These are phyloP conservation scores for Drosophila lutescens DNA, from an alignment of 2,888 invertebrate species.

Conservation along the genomic window DNA sequence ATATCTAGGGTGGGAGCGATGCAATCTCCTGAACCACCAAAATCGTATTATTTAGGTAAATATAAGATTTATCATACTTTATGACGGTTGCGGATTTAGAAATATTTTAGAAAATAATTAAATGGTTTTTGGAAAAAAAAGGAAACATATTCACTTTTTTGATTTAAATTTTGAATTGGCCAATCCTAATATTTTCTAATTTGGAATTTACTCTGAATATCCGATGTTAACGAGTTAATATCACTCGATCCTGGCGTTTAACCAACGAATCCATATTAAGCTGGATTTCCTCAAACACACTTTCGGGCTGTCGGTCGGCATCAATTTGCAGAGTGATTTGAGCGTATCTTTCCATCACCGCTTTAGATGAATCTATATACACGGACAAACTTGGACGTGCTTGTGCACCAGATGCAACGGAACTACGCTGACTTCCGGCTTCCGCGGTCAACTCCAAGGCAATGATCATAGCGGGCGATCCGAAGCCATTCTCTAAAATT, in stretches of 20 bases:
- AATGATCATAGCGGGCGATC: conserved; percentile 88
- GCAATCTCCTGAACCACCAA: not conserved
- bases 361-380: conserved; percentile 93
- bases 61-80: not conserved
- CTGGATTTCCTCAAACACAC: conserved; percentile 90
- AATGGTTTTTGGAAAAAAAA: too few relatives aligned
- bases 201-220: not conserved
- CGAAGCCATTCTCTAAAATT: conserved; percentile 91
- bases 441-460: conserved; percentile 94
- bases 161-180: too few relatives aligned
- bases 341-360: conserved; percentile 92
- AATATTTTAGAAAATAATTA: too few relatives aligned
- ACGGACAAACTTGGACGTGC: conserved; percentile 84
- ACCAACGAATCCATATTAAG: conserved; percentile 86
- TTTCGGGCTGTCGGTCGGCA: conserved; percentile 90
- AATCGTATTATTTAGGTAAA: not conserved
- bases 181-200: too few relatives aligned
- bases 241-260: conserved; percentile 45
- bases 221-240: not conserved
- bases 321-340: conserved; percentile 91
- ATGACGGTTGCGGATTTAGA: too few relatives aligned
- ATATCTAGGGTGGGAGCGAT: not conserved
- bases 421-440: conserved; percentile 89
- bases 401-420: not conserved
- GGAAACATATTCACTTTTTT: too few relatives aligned